Evolutionary conservation across 1,140 invertebrate species (phyloP).

Genomic region (Orius insidiosus): DNA sequence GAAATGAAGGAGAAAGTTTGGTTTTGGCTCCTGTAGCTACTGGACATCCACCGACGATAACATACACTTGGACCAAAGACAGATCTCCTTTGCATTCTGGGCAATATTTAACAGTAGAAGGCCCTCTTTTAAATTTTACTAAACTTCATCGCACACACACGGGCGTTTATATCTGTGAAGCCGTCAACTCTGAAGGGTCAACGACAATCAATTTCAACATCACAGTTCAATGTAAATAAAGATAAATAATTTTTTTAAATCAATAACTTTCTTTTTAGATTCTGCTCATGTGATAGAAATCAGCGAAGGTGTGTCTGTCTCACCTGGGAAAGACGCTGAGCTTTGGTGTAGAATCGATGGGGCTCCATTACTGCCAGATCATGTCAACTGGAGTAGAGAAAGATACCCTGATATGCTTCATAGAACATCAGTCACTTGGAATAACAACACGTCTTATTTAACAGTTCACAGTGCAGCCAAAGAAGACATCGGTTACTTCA

Average conservation of each 20-base stretch:
- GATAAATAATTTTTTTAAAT: too few species aligned
- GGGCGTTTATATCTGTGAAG: conserved; percentile 75
- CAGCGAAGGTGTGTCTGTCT: conserved; percentile 55
- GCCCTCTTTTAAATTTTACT: conserved; percentile 67
- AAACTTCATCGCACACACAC: conserved; percentile 59
- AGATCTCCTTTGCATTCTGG: conserved; percentile 40
- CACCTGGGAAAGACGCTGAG: conserved; percentile 62
- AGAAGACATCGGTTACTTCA: conserved; percentile 76
- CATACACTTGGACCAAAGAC: conserved; percentile 77
- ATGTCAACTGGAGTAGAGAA: conserved; percentile 70
- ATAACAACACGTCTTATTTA: conserved; percentile 60
- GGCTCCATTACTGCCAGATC: conserved; percentile 67
- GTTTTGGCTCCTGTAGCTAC: conserved; percentile 61
- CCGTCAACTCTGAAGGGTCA: conserved; percentile 75
- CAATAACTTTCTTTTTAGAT: conserved; percentile 39
- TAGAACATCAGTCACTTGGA: conserved; percentile 47
- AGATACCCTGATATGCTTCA: conserved; percentile 47
- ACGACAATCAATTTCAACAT: conserved; percentile 61
- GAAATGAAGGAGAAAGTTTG: conserved; percentile 69
- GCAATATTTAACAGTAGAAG: conserved; percentile 48
- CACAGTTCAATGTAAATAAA: conserved; percentile 77
- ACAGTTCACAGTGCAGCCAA: conserved; percentile 57
- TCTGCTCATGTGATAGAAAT: conserved; percentile 61
- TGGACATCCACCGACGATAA: conserved; percentile 65
- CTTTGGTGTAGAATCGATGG: conserved; percentile 77